A percentile compares a stretch with the other conserved stretches of the same genome.
Conservation (phyloP, 1,140 invertebrate species). For the Calliopsis andreniformis region DNA sequence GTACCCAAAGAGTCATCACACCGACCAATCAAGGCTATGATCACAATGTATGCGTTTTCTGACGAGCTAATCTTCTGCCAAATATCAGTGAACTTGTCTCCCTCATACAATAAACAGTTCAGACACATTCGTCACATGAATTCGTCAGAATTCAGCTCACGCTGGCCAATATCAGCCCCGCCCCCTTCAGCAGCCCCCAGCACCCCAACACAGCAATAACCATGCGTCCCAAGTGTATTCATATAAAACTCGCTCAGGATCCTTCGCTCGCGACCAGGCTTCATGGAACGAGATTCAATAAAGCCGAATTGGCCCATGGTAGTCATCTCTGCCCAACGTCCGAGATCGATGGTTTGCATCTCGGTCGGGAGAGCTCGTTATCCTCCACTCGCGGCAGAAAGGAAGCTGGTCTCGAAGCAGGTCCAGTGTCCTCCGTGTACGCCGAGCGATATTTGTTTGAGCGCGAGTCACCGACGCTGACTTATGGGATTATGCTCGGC, state of each 20-base stretch:
- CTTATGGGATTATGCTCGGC: slow-evolving; percentile 29
- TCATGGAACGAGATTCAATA: slow-evolving; percentile 15
- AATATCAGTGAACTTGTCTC: too few species aligned
- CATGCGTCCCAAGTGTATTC: neutral
- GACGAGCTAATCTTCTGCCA: too few species aligned
- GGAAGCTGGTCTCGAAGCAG: neutral
- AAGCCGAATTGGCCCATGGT: neutral
- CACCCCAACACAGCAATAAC: too few species aligned
- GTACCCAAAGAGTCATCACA: too few species aligned
- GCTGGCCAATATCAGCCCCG: too few species aligned
- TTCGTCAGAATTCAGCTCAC: too few species aligned
- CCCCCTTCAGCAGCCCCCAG: too few species aligned
- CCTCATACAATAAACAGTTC: too few species aligned
- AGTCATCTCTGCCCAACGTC: too few species aligned
- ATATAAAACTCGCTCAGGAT: slow-evolving; percentile 8
- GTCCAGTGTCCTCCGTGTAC: neutral
- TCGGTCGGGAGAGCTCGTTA: slow-evolving; percentile 1
- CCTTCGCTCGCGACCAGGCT: neutral
- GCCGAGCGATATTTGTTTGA: slow-evolving; percentile 30
- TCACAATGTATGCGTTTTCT: too few species aligned
- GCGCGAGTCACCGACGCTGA: slow-evolving; percentile 14
- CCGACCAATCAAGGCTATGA: too few species aligned
- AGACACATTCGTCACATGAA: too few species aligned
- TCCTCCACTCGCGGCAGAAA: neutral
- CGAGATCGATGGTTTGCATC: slow-evolving; percentile 25